phyloP scores from a whole-genome alignment of 2,797 vertebrate genomes.

The Philypnodon macrostomus region DNA sequence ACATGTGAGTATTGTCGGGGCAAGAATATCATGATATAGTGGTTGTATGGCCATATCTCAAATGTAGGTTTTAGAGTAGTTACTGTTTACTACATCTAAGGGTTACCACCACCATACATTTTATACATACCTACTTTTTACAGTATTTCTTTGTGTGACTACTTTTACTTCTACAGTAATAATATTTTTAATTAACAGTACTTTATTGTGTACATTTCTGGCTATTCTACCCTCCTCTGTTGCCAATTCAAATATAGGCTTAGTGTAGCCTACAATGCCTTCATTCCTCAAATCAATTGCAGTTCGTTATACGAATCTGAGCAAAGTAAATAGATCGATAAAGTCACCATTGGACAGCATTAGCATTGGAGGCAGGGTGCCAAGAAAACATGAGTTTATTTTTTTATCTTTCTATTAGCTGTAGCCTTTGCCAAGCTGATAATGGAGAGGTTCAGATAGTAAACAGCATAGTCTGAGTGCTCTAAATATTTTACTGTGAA shows the following conservation, averaged over 20 bases:
- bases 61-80: too few species aligned
- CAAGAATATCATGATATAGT: too few species aligned
- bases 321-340: background rate
- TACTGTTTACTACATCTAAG: too few species aligned
- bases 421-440: background rate
- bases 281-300: too few species aligned
- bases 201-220: background rate
- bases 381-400: slow-evolving; percentile 1
- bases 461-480: slow-evolving; percentile 12
- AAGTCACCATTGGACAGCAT: background rate
- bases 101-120: too few species aligned
- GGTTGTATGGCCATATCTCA: too few species aligned
- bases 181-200: too few species aligned
- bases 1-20: slow-evolving; percentile 69
- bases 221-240: too few species aligned
- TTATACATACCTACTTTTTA: too few species aligned
- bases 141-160: too few species aligned
- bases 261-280: too few species aligned
- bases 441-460: slow-evolving; percentile 14
- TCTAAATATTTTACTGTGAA: slow-evolving; percentile 34
- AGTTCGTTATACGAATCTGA: background rate
- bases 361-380: background rate
- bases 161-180: too few species aligned
- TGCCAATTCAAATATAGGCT: background rate
- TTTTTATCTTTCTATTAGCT: slow-evolving; percentile 4